Percentiles rank a stretch among this genome's conserved stretches.
Conservation (phyloP, 2,888 invertebrate genomes). For the Drosophila nr. medialis region DNA sequence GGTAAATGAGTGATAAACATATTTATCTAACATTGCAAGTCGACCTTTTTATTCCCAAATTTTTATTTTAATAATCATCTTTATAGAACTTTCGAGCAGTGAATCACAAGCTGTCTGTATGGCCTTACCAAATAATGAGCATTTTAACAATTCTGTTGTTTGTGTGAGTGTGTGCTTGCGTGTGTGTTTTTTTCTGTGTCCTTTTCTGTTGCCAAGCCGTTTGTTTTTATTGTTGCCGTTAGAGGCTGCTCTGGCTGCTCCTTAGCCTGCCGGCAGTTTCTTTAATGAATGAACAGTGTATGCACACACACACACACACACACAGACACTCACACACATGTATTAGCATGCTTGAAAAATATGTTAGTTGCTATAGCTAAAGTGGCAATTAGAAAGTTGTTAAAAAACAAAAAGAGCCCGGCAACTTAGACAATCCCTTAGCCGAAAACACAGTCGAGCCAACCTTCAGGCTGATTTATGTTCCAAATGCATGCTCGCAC, state of each 20-base stretch:
- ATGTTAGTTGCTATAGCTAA: conserved; percentile 45
- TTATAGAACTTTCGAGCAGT: conserved; percentile 16
- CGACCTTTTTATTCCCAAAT: background rate
- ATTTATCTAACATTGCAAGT: background rate
- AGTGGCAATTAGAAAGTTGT: conserved; percentile 78
- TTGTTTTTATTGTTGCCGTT: conserved; percentile 69
- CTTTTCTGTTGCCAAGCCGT: conserved; percentile 57
- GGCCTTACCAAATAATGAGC: conserved; percentile 20
- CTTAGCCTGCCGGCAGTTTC: conserved; percentile 69
- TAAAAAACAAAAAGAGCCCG: conserved; percentile 57
- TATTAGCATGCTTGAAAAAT: conserved; percentile 3
- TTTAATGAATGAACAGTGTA: conserved; percentile 72
- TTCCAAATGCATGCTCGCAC: conserved; percentile 67
- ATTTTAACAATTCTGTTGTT: conserved; percentile 47
- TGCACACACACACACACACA: conserved; percentile 21
- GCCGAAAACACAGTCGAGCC: background rate
- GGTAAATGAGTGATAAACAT: background rate
- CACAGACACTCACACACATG: background rate
- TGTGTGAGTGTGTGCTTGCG: conserved; percentile 1
- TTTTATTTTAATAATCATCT: background rate
- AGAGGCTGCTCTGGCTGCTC: conserved; percentile 47
- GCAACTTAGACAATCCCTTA: conserved; percentile 38
- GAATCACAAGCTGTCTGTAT: conserved; percentile 19
- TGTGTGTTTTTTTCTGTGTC: conserved; percentile 8
- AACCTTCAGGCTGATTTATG: conserved; percentile 72